These are phyloP conservation scores for Liasis olivaceus DNA, from an alignment of 2,797 vertebrate species.

Conservation along the genomic window DNA sequence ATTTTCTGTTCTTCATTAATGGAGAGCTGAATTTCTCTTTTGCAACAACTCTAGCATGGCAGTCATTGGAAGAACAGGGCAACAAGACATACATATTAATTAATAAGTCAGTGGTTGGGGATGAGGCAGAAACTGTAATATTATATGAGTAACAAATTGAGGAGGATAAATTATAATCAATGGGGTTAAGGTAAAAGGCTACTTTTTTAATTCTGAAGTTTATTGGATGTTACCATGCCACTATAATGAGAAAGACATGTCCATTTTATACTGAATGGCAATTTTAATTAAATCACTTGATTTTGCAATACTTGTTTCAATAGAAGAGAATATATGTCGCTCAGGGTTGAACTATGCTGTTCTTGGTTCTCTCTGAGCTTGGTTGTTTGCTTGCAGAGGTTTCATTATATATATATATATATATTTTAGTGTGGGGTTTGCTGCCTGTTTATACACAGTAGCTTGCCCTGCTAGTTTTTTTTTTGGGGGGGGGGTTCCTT, in stretches of 20 bases:
- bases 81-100: background rate
- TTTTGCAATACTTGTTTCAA: background rate
- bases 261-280: background rate
- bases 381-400: background rate
- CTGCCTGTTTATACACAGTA: background rate
- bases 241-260: background rate
- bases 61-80: background rate
- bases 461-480: background rate
- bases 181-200: background rate
- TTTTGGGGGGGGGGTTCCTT: too few relatives aligned
- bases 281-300: slow-evolving; percentile 3
- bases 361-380: background rate
- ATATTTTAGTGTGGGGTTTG: background rate
- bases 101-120: background rate
- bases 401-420: background rate
- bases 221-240: background rate
- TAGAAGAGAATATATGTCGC: background rate
- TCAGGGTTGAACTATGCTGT: background rate
- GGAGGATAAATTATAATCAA: slow-evolving; percentile 7
- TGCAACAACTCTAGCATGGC: background rate
- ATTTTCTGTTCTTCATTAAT: background rate
- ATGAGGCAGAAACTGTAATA: background rate
- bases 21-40: background rate
- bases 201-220: background rate
- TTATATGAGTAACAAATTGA: background rate